Conservation (phyloP, 2,113 vertebrate genomes). For the Entelurus aequoreus region DNA sequence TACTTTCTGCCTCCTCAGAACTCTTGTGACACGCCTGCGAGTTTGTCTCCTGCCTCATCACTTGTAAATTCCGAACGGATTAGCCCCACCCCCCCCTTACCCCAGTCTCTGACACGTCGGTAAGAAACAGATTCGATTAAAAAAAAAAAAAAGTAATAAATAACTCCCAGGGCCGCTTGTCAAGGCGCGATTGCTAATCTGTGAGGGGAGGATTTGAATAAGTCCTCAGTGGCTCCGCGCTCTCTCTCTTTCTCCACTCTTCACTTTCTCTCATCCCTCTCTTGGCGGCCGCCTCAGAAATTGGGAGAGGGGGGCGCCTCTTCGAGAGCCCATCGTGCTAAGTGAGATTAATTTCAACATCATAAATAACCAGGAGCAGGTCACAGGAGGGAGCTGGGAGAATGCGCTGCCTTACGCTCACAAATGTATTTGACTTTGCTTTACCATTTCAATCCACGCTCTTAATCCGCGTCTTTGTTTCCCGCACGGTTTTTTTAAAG, state of each 20-base stretch:
- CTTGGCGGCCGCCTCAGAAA: constrained; percentile 55
- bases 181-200: constrained; percentile 74
- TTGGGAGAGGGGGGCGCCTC: constrained; percentile 49
- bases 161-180: constrained; percentile 69
- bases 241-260: constrained; percentile 37
- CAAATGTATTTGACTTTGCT: constrained; percentile 53
- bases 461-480: constrained; percentile 62
- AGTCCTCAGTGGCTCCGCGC: constrained; percentile 54
- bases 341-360: constrained; percentile 75
- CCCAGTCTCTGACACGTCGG: constrained; percentile 59
- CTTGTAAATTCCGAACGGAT: constrained; percentile 69
- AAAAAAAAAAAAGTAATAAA: constrained; percentile 55
- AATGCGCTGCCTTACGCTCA: constrained; percentile 41
- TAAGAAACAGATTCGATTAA: constrained; percentile 61
- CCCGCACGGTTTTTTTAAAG: constrained; percentile 28
- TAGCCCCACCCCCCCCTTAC: constrained; percentile 37
- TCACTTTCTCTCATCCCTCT: constrained; percentile 61
- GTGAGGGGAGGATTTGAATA: constrained; percentile 76
- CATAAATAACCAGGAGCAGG: constrained; percentile 72
- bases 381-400: constrained; percentile 46
- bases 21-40: constrained; percentile 50
- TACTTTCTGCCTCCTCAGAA: constrained; percentile 48
- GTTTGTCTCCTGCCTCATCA: constrained; percentile 68
- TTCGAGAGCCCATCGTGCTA: constrained; percentile 61
- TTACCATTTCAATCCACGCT: constrained; percentile 50